These are phyloP conservation scores for Drosophila kepulauana DNA, from an alignment of 1,140 invertebrate species.

Conservation along the genomic window DNA sequence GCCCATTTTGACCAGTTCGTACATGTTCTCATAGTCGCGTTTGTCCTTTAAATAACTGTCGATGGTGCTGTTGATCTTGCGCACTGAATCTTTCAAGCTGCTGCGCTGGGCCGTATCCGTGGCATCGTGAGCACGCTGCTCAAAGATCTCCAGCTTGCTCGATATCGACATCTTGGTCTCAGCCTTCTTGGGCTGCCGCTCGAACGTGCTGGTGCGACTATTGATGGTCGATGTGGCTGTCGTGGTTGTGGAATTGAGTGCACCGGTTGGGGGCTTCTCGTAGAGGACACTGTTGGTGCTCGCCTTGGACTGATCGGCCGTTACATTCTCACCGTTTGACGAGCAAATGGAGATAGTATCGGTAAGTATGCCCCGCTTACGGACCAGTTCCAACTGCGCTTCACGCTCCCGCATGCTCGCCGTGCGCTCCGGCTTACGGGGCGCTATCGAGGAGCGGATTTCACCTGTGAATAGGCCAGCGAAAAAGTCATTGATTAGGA, in stretches of 20 bases:
- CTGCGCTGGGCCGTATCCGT: constrained; percentile 66
- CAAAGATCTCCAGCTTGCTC: constrained; percentile 82
- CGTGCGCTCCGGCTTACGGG: constrained; percentile 92
- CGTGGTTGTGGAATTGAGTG: constrained; percentile 2
- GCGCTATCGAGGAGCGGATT: constrained; percentile 90
- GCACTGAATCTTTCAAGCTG: constrained; percentile 83
- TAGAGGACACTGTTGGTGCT: constrained; percentile 32
- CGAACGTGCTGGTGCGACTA: constrained; percentile 77
- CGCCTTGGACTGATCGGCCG: constrained; percentile 58
- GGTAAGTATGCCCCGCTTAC: constrained; percentile 83
- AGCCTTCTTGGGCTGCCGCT: constrained; percentile 66
- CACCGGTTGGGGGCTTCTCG: constrained; percentile 47
- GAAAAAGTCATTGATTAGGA: background rate
- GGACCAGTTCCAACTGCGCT: constrained; percentile 87
- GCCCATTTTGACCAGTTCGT: constrained; percentile 79
- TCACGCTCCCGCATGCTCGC: constrained; percentile 92
- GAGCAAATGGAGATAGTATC: constrained; percentile 85
- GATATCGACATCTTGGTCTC: constrained; percentile 76
- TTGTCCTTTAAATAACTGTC: constrained; percentile 84
- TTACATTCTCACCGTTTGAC: constrained; percentile 84
- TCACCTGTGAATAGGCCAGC: constrained; percentile 87
- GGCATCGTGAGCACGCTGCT: constrained; percentile 61
- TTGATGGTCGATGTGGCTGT: constrained; percentile 31
- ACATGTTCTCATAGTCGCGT: constrained; percentile 83
- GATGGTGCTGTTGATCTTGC: constrained; percentile 84